A percentile compares a stretch with the other conserved stretches of the same genome.
phyloP scores from a whole-genome alignment of 2,888 invertebrate genomes.

The Drosophila subquinaria region DNA sequence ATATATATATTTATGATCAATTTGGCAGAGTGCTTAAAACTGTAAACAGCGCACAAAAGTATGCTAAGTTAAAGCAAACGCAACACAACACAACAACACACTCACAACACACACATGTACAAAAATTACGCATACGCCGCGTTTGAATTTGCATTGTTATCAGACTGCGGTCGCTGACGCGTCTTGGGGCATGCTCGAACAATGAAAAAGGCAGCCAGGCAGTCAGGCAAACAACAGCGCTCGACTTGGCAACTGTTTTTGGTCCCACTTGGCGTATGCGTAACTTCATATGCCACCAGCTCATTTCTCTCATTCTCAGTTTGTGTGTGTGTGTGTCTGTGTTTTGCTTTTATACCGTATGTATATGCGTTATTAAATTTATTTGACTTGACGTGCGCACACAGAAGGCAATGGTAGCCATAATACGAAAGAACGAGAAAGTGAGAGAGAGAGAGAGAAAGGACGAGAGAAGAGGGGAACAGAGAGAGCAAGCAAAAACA shows the following conservation, averaged over 20 bases:
- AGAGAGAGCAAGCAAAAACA: slow-evolving; percentile 2
- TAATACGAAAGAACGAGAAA: slow-evolving; percentile 5
- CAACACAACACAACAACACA: slow-evolving; percentile 35
- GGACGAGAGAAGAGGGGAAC: slow-evolving; percentile 6
- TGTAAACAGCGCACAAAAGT: slow-evolving; percentile 66
- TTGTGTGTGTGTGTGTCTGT: slow-evolving; percentile 14
- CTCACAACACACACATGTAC: slow-evolving; percentile 8
- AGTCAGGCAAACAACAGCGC: slow-evolving; percentile 50
- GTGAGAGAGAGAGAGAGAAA: slow-evolving; percentile 11
- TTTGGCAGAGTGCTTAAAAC: slow-evolving; percentile 77
- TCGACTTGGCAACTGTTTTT: slow-evolving; percentile 64
- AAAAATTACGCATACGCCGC: slow-evolving; percentile 67
- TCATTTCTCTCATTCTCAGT: slow-evolving; percentile 10
- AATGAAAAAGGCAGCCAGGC: slow-evolving; percentile 50
- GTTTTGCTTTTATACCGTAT: slow-evolving; percentile 48
- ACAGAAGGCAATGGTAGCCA: slow-evolving; percentile 33
- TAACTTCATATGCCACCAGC: slow-evolving; percentile 54
- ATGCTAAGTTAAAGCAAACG: slow-evolving; percentile 67
- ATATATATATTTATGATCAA: slow-evolving; percentile 67
- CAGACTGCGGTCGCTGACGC: slow-evolving; percentile 65
- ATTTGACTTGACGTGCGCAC: slow-evolving; percentile 78
- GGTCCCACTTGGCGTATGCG: slow-evolving; percentile 68
- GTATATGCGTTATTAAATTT: slow-evolving; percentile 80
- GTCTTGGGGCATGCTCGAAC: slow-evolving; percentile 58
- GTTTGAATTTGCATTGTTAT: slow-evolving; percentile 75